Evolutionary conservation across 2,113 vertebrate genomes (phyloP).

Genomic region (Rutilus rutilus): DNA sequence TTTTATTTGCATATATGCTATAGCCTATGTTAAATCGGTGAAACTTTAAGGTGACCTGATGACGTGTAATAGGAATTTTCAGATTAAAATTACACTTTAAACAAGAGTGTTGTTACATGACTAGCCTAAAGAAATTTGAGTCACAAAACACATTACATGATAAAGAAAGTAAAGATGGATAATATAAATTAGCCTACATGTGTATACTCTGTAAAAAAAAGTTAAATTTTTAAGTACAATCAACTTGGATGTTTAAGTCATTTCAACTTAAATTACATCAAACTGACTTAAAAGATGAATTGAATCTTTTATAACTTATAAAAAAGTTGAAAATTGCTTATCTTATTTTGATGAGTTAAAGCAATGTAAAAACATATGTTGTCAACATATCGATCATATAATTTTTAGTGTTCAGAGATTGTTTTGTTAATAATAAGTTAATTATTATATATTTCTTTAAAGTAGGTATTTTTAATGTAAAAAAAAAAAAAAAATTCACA

Average conservation of each 20-base stretch:
- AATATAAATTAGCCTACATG: background rate
- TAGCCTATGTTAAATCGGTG: background rate
- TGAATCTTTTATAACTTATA: too few species aligned
- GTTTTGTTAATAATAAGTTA: background rate
- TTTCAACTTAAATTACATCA: too few species aligned
- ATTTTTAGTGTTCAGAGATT: background rate
- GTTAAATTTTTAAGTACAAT: too few species aligned
- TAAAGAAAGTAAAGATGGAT: background rate
- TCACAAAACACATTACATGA: background rate
- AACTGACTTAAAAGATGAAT: too few species aligned
- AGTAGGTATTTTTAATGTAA: too few species aligned
- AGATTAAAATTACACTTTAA: background rate
- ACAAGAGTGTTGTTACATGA: background rate
- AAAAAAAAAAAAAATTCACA: too few species aligned
- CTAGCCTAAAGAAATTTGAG: background rate
- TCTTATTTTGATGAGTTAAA: too few species aligned
- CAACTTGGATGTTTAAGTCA: too few species aligned
- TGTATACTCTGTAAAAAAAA: too few species aligned
- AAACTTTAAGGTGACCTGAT: background rate
- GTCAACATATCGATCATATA: too few species aligned
- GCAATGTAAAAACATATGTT: too few species aligned
- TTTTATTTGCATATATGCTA: background rate
- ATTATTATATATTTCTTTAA: background rate
- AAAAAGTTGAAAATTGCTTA: too few species aligned
- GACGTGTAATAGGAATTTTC: background rate